Conservation (phyloP, 2,888 invertebrate genomes). For the Acrobasis repandana region DNA sequence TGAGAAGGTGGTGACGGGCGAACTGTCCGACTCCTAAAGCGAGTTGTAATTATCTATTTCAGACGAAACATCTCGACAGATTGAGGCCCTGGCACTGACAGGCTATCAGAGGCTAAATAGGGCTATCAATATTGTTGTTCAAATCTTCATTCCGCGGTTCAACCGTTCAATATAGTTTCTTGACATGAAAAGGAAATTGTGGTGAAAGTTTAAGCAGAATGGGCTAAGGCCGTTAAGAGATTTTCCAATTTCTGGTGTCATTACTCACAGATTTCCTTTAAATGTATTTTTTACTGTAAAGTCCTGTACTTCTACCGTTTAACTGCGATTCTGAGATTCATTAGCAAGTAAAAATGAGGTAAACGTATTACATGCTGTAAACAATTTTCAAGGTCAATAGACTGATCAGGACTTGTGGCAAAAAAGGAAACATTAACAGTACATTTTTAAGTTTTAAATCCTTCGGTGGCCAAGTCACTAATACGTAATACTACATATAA, state of each 20-base stretch:
- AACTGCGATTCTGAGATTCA: no score
- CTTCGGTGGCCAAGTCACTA: no score
- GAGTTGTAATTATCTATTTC: conserved; percentile 48
- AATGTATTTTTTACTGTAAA: no score
- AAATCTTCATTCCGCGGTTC: conserved; percentile 34
- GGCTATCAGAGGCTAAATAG: conserved; percentile 45
- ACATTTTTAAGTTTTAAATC: no score
- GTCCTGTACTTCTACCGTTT: no score
- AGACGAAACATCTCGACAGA: conserved; percentile 43
- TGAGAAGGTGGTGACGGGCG: neutral
- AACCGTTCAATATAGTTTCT: conserved; percentile 23
- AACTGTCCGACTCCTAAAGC: conserved; percentile 32
- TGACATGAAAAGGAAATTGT: conserved; percentile 28
- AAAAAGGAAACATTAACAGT: no score
- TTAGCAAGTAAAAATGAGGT: no score
- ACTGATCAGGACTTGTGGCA: no score
- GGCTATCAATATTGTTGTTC: conserved; percentile 40
- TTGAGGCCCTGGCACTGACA: conserved; percentile 53
- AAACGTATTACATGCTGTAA: no score
- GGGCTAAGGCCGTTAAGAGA: neutral
- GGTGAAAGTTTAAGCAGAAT: conserved; percentile 16
- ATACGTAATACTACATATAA: no score
- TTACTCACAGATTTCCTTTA: neutral
- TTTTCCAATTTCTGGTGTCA: neutral
- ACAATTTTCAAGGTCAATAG: no score